These are phyloP conservation scores for cattle (Bos taurus) DNA, from an alignment of 2,113 vertebrate genomes.

Conservation along the genomic window DNA sequence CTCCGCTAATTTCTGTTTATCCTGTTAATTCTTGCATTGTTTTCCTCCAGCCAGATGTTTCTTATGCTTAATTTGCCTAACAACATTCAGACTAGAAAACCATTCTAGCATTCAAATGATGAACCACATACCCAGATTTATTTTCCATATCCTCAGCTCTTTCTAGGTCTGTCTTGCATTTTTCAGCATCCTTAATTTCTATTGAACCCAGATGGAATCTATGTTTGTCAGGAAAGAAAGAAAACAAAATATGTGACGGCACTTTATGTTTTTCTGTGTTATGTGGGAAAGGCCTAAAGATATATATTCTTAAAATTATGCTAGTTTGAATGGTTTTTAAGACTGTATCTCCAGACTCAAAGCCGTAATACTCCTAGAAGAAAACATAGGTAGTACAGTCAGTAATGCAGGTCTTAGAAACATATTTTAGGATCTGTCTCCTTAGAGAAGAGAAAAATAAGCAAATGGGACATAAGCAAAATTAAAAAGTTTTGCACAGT, in stretches of 20 bases:
- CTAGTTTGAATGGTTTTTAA: not conserved
- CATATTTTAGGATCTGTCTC: not conserved
- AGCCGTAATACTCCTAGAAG: not conserved
- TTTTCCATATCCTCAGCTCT: conserved; percentile 60
- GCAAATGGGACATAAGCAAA: not conserved
- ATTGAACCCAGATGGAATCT: conserved; percentile 64
- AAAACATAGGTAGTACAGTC: not conserved
- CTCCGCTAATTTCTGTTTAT: conserved; percentile 5
- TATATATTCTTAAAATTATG: not conserved
- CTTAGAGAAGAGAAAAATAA: not conserved
- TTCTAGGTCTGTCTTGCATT: conserved; percentile 52
- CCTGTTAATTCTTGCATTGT: conserved; percentile 47
- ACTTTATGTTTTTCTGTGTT: not conserved
- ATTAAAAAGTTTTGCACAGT: not conserved
- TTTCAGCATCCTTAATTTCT: conserved; percentile 50
- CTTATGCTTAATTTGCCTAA: conserved; percentile 53
- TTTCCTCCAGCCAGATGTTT: conserved; percentile 64
- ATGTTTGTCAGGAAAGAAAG: conserved; percentile 48
- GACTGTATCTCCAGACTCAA: not conserved
- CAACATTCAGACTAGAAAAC: conserved; percentile 61
- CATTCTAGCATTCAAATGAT: conserved; percentile 38
- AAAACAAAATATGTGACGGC: conserved; percentile 34
- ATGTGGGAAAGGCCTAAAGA: not conserved
- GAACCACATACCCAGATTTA: conserved; percentile 43
- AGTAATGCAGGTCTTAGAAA: not conserved